Conservation (phyloP, 2,888 invertebrate species). For the Caradrina clavipalpis region DNA sequence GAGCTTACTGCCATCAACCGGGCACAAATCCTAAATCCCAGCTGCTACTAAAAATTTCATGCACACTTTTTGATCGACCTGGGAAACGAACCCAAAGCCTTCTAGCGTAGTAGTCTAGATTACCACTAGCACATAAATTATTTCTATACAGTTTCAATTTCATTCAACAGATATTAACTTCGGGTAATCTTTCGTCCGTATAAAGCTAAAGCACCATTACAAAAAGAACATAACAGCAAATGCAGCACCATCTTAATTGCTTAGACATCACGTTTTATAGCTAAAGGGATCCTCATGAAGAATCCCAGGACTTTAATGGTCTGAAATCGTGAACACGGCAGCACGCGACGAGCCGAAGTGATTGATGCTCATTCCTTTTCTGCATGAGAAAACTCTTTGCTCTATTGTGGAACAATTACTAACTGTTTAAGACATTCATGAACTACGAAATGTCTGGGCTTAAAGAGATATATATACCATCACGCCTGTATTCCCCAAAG, state of each 20-base stretch:
- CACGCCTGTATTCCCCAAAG: too few relatives aligned
- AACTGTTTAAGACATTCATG: slow-evolving; percentile 9
- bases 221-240: neutral
- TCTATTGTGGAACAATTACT: neutral
- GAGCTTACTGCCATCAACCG: too few relatives aligned
- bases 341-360: slow-evolving; percentile 23
- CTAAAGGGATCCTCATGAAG: neutral
- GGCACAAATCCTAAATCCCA: too few relatives aligned
- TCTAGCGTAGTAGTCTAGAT: too few relatives aligned
- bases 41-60: too few relatives aligned
- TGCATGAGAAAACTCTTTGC: slow-evolving; percentile 16
- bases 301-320: slow-evolving; percentile 20
- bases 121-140: too few relatives aligned
- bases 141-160: too few relatives aligned
- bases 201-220: neutral
- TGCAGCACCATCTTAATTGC: neutral
- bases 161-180: too few relatives aligned
- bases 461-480: too few relatives aligned
- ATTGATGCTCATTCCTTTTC: slow-evolving; percentile 29
- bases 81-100: too few relatives aligned
- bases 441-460: neutral
- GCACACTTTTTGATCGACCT: too few relatives aligned
- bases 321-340: slow-evolving; percentile 8
- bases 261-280: neutral
- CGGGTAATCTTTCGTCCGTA: too few relatives aligned